Evolutionary conservation across 2,888 invertebrate species (phyloP), one percentile per base, ranked within the genome.

Genomic region (Blera fallax): DNA sequence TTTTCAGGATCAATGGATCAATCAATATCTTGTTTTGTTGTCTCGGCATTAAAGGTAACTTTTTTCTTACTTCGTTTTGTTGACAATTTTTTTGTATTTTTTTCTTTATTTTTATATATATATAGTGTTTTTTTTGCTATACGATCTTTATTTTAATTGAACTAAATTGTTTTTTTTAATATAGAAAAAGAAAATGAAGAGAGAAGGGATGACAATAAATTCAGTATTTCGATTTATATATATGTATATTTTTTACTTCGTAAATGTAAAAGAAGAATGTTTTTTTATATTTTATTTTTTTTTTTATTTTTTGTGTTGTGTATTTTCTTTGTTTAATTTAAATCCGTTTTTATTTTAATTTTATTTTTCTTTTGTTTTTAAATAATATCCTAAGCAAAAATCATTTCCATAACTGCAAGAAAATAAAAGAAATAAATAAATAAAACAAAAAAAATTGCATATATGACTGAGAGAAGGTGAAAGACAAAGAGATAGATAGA

Each of bases 361-460:
- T 72, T 14, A 32, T 43, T 64, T 21, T 29, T 50, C 48, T 56
- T 60, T 62, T 73, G 21, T 50, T 45, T 64, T 24, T 32, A 76
- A 78, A 82, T 69, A 84, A 84, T 84, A 85, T 85, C 79, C 80
- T 85, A 85, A 80, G 84, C 79, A 85, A 76, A 80, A 85, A 85
- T 85, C 84, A 85, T 85, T 85, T 85, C 84, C 84, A 85, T 80
- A 85, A 85, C 83, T 84, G 83, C 50, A 84, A 83, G 60, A 83
- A 83, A 78, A 83, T 45, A 83, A 73, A 58, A 83, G 29, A 79
- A 83, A 79, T 56, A 67, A 79, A 79, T 84, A 73, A 79, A 84
- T 84, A 73, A 79, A 79, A 69, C 6, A 67, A 73, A 76, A 60
- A 67, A 40, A 50, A 8, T 16, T 3, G 3, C 7, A 73, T 40